Conservation (phyloP, 2,113 vertebrate species). For the Hiodon tergisus region DNA sequence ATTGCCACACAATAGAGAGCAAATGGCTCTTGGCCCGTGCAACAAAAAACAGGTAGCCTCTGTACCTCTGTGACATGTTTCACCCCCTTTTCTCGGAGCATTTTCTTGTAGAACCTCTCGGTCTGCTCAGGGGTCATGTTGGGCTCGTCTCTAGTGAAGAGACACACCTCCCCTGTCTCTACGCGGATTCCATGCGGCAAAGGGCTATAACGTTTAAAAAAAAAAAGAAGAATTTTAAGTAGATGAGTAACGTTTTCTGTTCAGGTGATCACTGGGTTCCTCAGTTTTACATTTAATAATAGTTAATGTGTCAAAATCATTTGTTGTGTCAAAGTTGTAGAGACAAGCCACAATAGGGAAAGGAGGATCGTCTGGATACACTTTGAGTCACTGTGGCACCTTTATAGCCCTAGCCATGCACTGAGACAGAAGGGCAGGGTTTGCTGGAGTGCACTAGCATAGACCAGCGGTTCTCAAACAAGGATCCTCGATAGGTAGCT, state of each 20-base stretch:
- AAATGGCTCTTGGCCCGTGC: no score
- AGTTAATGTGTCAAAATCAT: not conserved
- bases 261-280: not conserved
- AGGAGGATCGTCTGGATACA: conserved; percentile 38
- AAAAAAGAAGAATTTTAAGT: not conserved
- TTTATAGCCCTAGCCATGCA: conserved; percentile 31
- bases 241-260: not conserved
- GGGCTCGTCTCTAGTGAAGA: conserved; percentile 82
- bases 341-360: conserved; percentile 34
- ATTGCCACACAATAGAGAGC: not conserved
- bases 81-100: conserved; percentile 68
- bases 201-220: conserved; percentile 49
- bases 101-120: conserved; percentile 74
- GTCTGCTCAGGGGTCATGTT: conserved; percentile 79
- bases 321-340: conserved; percentile 43
- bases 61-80: conserved; percentile 73
- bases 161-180: conserved; percentile 75
- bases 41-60: not conserved
- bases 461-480: not conserved
- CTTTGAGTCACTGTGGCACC: conserved; percentile 37
- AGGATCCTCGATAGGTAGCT: no score
- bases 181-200: conserved; percentile 71
- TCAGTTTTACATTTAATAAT: not conserved
- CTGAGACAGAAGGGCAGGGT: conserved; percentile 29
- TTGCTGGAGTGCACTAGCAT: conserved; percentile 31